Base-by-base conservation (phyloP, 1,140 invertebrate genomes). In the Vanessa atalanta region DNA sequence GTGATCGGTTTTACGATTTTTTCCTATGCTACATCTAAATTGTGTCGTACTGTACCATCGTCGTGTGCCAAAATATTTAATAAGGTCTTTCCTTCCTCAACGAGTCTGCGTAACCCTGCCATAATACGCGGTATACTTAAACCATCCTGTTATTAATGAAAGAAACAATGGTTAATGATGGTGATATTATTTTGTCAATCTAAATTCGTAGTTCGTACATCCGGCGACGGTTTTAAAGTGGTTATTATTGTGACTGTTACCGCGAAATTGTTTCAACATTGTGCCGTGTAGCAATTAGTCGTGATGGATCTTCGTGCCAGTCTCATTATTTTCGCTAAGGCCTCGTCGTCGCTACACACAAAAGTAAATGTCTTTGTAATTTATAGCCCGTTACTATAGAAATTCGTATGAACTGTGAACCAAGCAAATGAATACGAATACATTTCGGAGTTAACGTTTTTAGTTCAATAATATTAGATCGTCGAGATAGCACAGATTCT, bases 271-370 rank as follows among this genome's bases (percentile, higher is more conserved):
- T 47, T 63, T 50, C 68, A 61, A 69, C 67, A 60, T 63, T 37
- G 55, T 63, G 67, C 53, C 37, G 53, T 69, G 68, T 61, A 23
- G 68, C 68, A 70, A 70, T 70, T 70, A 70, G 68, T 70, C 68
- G 57, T 70, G 68, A 70, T 70, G 68, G 20, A 70, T 70, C 57
- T 61, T 61, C 68, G 68, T 61, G 68, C 43, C 55, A 43, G 51
- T 57, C 68, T 63, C 68, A 70, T 70, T 70, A 70, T 70, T 20
- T 69, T 26, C 57, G 68, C 55, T 23, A 70, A 60, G 57, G 68
- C 20, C 57, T 70, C 31, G 55, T 61, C 11, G 66, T 60, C 16
- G 53, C 65, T 23, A 37, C 51, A 63, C 55, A 70, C 20, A 61
- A 70, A 20, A 63, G 20, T 65, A 53, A 53, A 53, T 16, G 50